These are phyloP conservation scores for Netelia inedita DNA, from an alignment of 2,888 invertebrate species.

Conservation along the genomic window DNA sequence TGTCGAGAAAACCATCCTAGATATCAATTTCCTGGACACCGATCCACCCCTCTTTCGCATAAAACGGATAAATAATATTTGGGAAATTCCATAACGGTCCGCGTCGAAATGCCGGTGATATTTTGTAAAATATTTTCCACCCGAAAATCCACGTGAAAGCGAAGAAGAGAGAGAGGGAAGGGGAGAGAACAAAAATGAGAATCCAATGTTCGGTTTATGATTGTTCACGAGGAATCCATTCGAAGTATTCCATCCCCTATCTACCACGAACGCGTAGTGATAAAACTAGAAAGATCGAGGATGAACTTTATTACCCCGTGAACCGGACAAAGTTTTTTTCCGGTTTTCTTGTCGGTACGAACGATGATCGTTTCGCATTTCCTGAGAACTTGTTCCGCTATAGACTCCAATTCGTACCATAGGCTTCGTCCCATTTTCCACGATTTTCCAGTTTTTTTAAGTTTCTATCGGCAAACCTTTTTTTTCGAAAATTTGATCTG, in stretches of 20 bases:
- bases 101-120: conserved; percentile 20
- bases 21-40: conserved; percentile 27
- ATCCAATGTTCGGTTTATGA: conserved; percentile 25
- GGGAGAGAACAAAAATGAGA: neutral
- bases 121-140: conserved; percentile 32
- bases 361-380: neutral
- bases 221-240: neutral
- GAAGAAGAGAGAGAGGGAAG: neutral
- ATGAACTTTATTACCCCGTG: conserved; percentile 23
- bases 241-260: conserved; percentile 19
- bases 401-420: conserved; percentile 4
- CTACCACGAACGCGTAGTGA: conserved; percentile 4
- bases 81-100: neutral
- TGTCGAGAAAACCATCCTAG: conserved; percentile 20
- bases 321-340: conserved; percentile 8
- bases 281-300: conserved; percentile 19
- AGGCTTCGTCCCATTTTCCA: conserved; percentile 7
- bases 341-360: neutral
- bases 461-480: neutral
- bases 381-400: neutral
- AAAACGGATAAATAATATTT: conserved; percentile 25
- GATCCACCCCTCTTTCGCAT: neutral
- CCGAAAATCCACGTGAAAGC: neutral
- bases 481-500: neutral
- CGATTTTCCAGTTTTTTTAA: neutral